Percentiles rank a stretch among this genome's conserved stretches.
These are phyloP conservation scores for Cliona cf. orientalis DNA, from an alignment of 37 sponge, comb jelly and placozoan genomes.

Conservation along the genomic window DNA sequence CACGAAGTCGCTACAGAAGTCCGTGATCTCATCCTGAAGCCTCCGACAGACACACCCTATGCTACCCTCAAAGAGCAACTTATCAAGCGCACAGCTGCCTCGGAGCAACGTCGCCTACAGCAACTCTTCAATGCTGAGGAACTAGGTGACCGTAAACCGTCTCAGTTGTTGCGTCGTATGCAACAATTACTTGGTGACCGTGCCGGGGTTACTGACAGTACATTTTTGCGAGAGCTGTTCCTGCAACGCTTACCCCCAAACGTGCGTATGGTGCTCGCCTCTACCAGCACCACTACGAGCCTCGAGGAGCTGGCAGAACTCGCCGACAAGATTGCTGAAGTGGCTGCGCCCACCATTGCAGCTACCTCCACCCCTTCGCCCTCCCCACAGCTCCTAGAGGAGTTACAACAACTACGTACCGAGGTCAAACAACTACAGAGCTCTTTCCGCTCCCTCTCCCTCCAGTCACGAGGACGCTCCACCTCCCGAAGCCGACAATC, in stretches of 20 bases:
- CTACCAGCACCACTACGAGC: slow-evolving; percentile 14
- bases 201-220: background rate
- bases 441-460: slow-evolving; percentile 4
- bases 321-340: slow-evolving; percentile 65
- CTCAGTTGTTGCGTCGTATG: slow-evolving; percentile 65
- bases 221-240: slow-evolving; percentile 56
- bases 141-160: slow-evolving; percentile 61
- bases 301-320: slow-evolving; percentile 50
- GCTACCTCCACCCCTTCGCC: slow-evolving; percentile 4
- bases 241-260: slow-evolving; percentile 68
- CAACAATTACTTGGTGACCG: slow-evolving; percentile 64
- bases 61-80: slow-evolving; percentile 44
- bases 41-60: slow-evolving; percentile 44
- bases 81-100: slow-evolving; percentile 53
- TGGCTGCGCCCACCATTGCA: slow-evolving; percentile 34
- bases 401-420: background rate
- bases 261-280: slow-evolving; percentile 69
- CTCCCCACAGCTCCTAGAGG: background rate
- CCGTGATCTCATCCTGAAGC: slow-evolving; percentile 46
- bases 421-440: slow-evolving; percentile 34
- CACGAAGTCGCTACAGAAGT: slow-evolving; percentile 64
- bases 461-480: slow-evolving; percentile 12
- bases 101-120: slow-evolving; percentile 48
- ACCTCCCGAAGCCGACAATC: too few relatives aligned
- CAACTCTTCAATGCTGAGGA: slow-evolving; percentile 57